Conservation (phyloP, 2,113 vertebrate genomes). For the Ovis canadensis region DNA sequence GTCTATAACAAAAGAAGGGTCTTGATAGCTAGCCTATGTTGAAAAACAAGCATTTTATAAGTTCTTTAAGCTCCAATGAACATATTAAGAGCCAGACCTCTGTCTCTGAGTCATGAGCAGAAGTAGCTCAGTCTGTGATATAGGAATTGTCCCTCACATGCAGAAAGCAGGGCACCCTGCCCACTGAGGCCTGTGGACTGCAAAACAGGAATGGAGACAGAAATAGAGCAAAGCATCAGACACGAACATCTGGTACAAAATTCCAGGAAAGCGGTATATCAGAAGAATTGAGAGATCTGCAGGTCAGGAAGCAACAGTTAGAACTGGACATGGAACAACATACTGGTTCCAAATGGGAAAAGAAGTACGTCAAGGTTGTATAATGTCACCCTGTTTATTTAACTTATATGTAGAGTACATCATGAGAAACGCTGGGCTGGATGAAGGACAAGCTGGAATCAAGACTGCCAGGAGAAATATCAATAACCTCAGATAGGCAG, state of each 20-base stretch:
- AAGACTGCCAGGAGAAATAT: fast-evolving
- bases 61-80: slow-evolving; percentile 25
- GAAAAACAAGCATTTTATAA: background rate
- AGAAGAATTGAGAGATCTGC: background rate
- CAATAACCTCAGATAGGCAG: background rate
- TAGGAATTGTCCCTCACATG: background rate
- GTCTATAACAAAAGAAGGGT: background rate
- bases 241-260: background rate
- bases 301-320: background rate
- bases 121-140: background rate
- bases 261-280: background rate
- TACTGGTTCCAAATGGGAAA: background rate
- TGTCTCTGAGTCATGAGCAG: background rate
- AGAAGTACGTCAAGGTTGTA: fast-evolving
- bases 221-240: background rate
- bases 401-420: background rate
- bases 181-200: background rate
- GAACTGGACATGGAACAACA: background rate
- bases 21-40: background rate
- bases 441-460: background rate
- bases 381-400: background rate
- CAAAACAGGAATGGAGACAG: background rate
- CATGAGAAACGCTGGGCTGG: background rate
- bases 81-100: background rate
- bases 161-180: background rate